These are phyloP conservation scores for Meteorus sp. DNA, from an alignment of 1,140 invertebrate genomes.

Conservation along the genomic window DNA sequence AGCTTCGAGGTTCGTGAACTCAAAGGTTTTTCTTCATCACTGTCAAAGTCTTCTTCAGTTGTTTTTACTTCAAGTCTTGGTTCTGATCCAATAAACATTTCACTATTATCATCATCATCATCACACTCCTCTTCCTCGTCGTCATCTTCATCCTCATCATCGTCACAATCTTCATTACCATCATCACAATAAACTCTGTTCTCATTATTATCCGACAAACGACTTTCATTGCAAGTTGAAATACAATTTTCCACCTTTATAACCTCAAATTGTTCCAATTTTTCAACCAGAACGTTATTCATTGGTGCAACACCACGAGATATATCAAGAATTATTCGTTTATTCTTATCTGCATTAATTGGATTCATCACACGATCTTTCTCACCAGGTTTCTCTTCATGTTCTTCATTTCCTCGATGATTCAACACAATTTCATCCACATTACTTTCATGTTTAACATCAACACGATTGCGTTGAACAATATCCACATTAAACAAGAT, in stretches of 20 bases:
- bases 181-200: conserved; percentile 23
- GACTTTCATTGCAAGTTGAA: too few species aligned
- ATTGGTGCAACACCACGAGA: background rate
- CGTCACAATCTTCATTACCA: background rate
- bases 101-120: background rate
- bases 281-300: background rate
- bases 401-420: too few species aligned
- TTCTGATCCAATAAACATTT: background rate
- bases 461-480: too few species aligned
- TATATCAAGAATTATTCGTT: too few species aligned
- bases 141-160: background rate
- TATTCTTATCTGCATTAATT: too few species aligned
- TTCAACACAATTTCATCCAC: too few species aligned
- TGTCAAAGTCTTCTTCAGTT: background rate
- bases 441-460: too few species aligned
- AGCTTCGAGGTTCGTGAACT: conserved; percentile 39
- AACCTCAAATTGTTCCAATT: background rate
- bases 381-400: too few species aligned
- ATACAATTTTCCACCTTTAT: background rate
- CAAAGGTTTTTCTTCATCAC: conserved; percentile 45
- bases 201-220: too few species aligned
- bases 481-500: too few species aligned
- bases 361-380: too few species aligned
- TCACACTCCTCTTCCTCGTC: background rate
- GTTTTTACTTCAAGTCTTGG: background rate